phyloP scores from a whole-genome alignment of 1,140 invertebrate species.

The Hydropsyche tenuis region DNA sequence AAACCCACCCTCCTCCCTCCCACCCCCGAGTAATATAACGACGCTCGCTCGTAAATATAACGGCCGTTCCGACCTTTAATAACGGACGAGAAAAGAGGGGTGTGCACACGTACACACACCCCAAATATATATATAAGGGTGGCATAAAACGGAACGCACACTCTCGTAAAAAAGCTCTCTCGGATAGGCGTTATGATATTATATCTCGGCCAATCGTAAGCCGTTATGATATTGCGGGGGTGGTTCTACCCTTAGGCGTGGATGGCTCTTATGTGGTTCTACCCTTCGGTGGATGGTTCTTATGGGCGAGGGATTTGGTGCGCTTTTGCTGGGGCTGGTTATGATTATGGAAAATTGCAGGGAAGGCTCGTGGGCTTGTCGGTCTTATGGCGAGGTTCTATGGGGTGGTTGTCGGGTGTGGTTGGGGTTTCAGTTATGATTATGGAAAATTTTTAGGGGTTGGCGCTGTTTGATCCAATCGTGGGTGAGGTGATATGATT shows the following conservation, averaged over 20 bases:
- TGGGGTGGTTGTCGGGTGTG: too few species aligned
- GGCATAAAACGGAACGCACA: too few species aligned
- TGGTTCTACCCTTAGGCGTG: background rate
- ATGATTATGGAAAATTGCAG: too few species aligned
- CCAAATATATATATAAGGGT: background rate
- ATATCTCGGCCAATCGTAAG: slow-evolving; percentile 54
- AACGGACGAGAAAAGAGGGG: slow-evolving; percentile 50
- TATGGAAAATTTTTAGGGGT: slow-evolving; percentile 24
- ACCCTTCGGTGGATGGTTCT: too few species aligned
- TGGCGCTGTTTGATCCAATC: slow-evolving; percentile 1
- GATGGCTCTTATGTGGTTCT: background rate
- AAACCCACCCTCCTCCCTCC: slow-evolving; percentile 9
- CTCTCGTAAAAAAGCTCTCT: slow-evolving; percentile 38
- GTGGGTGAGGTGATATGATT: background rate
- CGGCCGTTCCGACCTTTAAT: slow-evolving; percentile 60
- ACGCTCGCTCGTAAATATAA: slow-evolving; percentile 53
- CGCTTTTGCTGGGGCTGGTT: too few species aligned
- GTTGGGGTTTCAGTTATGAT: slow-evolving; percentile 22
- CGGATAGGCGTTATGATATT: slow-evolving; percentile 61
- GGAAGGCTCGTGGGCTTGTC: background rate
- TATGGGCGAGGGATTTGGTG: too few species aligned
- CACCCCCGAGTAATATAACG: slow-evolving; percentile 55
- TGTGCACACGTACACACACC: slow-evolving; percentile 28
- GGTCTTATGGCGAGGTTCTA: too few species aligned
- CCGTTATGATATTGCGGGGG: slow-evolving; percentile 5